These are phyloP conservation scores for Plecotus auritus DNA, from an alignment of 2,113 vertebrate species.

Conservation along the genomic window DNA sequence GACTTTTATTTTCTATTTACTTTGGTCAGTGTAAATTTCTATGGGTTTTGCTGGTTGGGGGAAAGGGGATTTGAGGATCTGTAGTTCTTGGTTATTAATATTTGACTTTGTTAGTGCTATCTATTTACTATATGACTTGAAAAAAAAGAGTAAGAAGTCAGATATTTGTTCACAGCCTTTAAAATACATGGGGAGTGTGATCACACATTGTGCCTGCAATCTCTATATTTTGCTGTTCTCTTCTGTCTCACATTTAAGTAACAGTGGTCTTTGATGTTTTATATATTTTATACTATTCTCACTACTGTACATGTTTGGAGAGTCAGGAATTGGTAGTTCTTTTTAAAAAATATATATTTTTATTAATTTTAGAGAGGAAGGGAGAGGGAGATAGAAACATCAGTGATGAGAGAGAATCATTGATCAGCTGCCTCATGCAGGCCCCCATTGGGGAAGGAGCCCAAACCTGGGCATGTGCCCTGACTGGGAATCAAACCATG, in stretches of 20 bases:
- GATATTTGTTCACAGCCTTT: constrained; percentile 75
- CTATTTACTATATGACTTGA: constrained; percentile 85
- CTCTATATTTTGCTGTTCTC: constrained; percentile 36
- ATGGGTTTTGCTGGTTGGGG: constrained; percentile 85
- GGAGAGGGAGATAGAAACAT: no score
- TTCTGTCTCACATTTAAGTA: neutral
- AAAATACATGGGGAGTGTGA: constrained; percentile 58
- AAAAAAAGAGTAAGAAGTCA: constrained; percentile 65
- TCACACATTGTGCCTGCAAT: constrained; percentile 28
- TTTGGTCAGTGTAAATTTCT: constrained; percentile 90
- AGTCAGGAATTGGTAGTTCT: neutral
- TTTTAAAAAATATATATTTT: neutral
- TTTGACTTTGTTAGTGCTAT: constrained; percentile 89
- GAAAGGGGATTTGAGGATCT: constrained; percentile 85
- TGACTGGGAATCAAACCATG: no score
- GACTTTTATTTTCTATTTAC: constrained; percentile 89
- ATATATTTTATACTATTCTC: neutral
- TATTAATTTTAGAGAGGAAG: no score
- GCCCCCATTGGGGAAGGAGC: no score
- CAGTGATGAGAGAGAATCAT: no score
- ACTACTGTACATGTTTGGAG: neutral
- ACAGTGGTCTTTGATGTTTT: constrained; percentile 9
- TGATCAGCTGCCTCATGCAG: no score
- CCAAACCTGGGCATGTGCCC: no score
- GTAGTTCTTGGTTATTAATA: constrained; percentile 87